Evolutionary conservation across 2,113 vertebrate species (phyloP).

Genomic region (Loxodonta africana): DNA sequence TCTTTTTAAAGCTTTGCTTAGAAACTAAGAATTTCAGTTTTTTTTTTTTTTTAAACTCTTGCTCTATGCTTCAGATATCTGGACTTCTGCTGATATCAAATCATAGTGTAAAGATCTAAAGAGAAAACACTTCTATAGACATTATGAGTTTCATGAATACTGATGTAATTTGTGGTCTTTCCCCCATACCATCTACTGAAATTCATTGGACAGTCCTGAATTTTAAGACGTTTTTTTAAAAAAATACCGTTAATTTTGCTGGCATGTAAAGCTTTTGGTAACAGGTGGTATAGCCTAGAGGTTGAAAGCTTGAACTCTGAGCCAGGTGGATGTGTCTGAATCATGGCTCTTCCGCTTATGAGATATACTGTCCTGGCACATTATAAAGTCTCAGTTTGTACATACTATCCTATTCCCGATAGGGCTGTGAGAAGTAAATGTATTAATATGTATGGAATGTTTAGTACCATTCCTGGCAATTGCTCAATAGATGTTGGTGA

Average conservation of each 20-base stretch:
- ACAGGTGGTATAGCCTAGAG: neutral
- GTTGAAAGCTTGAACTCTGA: neutral
- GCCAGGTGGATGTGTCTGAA: neutral
- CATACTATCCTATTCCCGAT: neutral
- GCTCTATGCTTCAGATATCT: neutral
- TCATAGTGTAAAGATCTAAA: neutral
- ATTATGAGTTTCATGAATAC: slow-evolving; percentile 31
- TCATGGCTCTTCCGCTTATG: neutral
- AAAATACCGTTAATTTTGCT: neutral
- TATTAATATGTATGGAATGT: neutral
- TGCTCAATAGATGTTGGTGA: neutral
- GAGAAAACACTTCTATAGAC: neutral
- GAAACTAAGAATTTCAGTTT: neutral
- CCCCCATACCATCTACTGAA: neutral
- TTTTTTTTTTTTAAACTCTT: slow-evolving; percentile 14
- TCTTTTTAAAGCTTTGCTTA: slow-evolving; percentile 14
- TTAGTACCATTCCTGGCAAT: neutral
- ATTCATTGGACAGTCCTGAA: neutral
- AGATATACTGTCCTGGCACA: neutral
- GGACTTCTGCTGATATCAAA: slow-evolving; percentile 21
- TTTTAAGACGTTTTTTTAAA: slow-evolving; percentile 1
- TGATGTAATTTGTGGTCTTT: slow-evolving; percentile 9
- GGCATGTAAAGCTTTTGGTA: neutral
- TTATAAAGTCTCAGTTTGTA: neutral
- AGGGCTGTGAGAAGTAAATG: slow-evolving; percentile 6